Evolutionary conservation across 2,888 invertebrate genomes (phyloP).

Genomic region (Chelonus formosanus): DNA sequence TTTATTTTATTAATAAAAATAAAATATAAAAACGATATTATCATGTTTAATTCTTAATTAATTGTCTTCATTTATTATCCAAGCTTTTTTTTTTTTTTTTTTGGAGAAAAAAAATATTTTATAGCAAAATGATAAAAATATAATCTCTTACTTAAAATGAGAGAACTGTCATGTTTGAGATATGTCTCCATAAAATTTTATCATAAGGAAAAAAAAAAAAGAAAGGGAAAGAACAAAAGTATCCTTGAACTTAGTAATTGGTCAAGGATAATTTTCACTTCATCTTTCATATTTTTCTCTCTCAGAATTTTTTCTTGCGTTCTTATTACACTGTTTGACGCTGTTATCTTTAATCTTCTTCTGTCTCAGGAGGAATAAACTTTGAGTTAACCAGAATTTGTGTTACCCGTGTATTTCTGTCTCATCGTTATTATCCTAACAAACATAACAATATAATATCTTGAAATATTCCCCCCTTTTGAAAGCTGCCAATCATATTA

Average conservation of each 20-base stretch:
- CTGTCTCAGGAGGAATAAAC: conserved; percentile 4
- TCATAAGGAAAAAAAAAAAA: no score
- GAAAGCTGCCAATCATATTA: conserved; percentile 36
- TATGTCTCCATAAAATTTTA: no score
- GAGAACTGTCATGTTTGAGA: no score
- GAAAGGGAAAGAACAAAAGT: no score
- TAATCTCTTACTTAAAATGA: no score
- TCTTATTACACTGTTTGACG: conserved; percentile 4
- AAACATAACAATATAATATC: conserved; percentile 18
- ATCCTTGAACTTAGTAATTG: conserved; percentile 41
- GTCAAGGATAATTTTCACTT: conserved; percentile 50
- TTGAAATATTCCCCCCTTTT: conserved; percentile 18
- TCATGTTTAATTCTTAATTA: no score
- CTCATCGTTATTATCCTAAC: conserved; percentile 3
- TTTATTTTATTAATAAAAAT: no score
- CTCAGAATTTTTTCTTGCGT: conserved; percentile 26
- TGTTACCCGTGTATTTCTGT: not conserved
- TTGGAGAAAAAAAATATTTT: no score
- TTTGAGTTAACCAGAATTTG: conserved; percentile 13
- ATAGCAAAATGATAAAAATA: no score
- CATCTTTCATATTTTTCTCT: conserved; percentile 48
- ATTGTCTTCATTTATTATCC: no score
- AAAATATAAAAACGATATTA: no score
- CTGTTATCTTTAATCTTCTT: conserved; percentile 1
- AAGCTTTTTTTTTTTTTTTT: no score